phyloP scores from a whole-genome alignment of 1,140 invertebrate species.

The Zaprionus kolodkinae region DNA sequence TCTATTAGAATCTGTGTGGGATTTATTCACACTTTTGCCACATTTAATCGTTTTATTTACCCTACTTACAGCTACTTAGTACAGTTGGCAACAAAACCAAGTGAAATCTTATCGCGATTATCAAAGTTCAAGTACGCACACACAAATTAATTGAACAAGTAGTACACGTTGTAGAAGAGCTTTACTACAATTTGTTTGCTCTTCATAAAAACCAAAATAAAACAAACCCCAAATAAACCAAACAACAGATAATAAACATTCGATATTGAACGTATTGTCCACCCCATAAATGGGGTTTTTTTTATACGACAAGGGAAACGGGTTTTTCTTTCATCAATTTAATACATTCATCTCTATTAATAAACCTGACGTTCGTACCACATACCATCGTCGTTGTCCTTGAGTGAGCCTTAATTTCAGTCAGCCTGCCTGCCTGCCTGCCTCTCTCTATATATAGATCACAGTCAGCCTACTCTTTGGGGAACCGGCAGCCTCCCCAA shows the following conservation, averaged over 20 bases:
- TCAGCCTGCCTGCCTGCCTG: not conserved
- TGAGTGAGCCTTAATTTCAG: conserved; percentile 1
- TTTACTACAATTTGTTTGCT: conserved; percentile 27
- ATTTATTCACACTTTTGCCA: not conserved
- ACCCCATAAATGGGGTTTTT: not conserved
- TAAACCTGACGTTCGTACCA: conserved; percentile 3
- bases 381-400: conserved; percentile 6
- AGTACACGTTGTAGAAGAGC: conserved; percentile 1
- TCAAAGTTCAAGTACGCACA: conserved; percentile 67
- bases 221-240: conserved; percentile 18
- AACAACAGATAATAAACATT: conserved; percentile 39
- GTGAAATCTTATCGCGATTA: conserved; percentile 58
- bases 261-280: conserved; percentile 26
- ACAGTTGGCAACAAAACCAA: conserved; percentile 67
- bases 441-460: conserved; percentile 46
- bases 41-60: not conserved
- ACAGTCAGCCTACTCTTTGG: conserved; percentile 27
- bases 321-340: not conserved
- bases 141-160: conserved; percentile 9
- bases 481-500: no score
- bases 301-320: not conserved
- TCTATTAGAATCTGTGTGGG: conserved; percentile 2
- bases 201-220: conserved; percentile 10
- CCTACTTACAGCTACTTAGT: conserved; percentile 35
- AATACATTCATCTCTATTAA: conserved; percentile 27